Conservation (phyloP, 2,113 vertebrate genomes). For the Odobenus rosmarus region DNA sequence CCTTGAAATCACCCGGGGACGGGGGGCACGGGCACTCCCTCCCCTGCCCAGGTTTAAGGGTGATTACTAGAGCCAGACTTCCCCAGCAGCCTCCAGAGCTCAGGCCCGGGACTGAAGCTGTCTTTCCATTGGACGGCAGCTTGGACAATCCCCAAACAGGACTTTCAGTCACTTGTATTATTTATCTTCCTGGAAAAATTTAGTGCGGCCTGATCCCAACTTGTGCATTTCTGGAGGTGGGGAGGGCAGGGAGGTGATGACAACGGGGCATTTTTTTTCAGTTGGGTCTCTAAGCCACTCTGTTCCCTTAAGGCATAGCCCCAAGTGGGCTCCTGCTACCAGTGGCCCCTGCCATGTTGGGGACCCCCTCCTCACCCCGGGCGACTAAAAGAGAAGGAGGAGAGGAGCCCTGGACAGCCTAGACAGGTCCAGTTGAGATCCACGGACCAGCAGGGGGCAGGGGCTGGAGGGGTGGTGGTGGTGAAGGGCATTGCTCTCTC, state of each 20-base stretch:
- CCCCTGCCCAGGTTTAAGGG: neutral
- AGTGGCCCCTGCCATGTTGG: neutral
- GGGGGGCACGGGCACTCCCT: neutral
- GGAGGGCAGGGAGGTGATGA: neutral
- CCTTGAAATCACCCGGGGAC: neutral
- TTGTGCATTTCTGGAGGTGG: constrained; percentile 31
- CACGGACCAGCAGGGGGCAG: neutral
- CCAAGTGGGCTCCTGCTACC: neutral
- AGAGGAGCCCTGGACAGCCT: neutral
- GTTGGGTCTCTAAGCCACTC: neutral
- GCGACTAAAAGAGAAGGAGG: neutral
- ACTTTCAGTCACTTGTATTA: constrained; percentile 22
- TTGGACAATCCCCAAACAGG: neutral
- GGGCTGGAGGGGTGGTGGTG: neutral
- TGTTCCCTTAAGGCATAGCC: neutral
- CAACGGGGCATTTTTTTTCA: neutral
- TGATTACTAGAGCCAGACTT: neutral
- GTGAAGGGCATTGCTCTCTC: neutral
- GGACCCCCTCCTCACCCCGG: neutral
- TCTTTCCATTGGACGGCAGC: neutral
- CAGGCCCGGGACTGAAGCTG: neutral
- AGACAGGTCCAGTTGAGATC: neutral
- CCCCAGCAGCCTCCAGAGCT: neutral
- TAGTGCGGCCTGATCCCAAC: neutral
- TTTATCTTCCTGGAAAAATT: constrained; percentile 67